Evolutionary conservation across 2,113 vertebrate species (phyloP), one percentile per base, ranked within the genome.

Genomic region (Cyprinodon tularosa): DNA sequence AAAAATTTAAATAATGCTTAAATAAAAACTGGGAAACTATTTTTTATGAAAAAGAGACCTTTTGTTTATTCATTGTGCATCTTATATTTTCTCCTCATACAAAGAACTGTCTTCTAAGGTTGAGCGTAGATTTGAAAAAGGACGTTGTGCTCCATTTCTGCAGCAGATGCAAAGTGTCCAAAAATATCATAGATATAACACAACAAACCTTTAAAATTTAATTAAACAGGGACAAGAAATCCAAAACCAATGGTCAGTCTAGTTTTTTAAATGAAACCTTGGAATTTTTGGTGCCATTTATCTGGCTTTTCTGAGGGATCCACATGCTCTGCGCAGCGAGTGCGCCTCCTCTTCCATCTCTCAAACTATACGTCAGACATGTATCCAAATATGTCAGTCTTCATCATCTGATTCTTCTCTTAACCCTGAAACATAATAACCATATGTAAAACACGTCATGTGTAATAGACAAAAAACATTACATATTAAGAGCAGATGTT

Each of bases 351-450:
- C 15, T 4, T 38, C 0, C 57, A 61, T 86, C 76, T 82, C 63
- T 57, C 67, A 68, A 67, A 79, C 78, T 69, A 78, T 0, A 68
- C 0, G 8, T 62, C 66, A 3, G 38, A 12, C 20, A 71, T 11
- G 12, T 57, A 59, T 22, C 3, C 59, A 12, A 83, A 3, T 1
- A 78, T 3, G 1, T 37, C 37, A 3, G 68, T 40, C 45, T 6
- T 53, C 77, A 0, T 86, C 82, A 6, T 84, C 80, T 0, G 82
- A 84, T 0, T 7, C 42, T 1, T 36, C 80, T 4, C 50, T 62
- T 44, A 14, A 40, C 17, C 17, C 81, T 70, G 76, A n/a, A 69
- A 38, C 37, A 66, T 14, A 17, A 48, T 10, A 48, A 45, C 59
- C 29, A 29, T 29, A 57, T 57, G 20, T n/a, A 57, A 57, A 57